Evolutionary conservation across 2,113 vertebrate genomes (phyloP), one percentile per base, ranked within the genome.

Genomic region (Willisornis vidua): DNA sequence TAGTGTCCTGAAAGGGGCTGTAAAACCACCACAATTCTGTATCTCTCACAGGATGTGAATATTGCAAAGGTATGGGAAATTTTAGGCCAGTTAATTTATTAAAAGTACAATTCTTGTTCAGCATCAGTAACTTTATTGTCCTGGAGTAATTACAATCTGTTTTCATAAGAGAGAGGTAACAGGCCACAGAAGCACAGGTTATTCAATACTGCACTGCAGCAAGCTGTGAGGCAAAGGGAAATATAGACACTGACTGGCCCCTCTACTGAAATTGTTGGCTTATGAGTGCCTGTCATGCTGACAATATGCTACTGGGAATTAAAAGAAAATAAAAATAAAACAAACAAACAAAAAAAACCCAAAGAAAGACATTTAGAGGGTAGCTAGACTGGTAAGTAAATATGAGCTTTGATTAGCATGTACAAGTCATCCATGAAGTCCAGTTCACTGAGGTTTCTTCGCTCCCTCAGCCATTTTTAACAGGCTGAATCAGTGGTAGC

Each of bases 401-500:
- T 14, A 59, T 1, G 8, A 72, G 43, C 37, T 80, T 78, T 80
- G 84, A 92, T 77, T 65, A 87, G 79, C 66, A 48, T 6, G 0
- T n/a, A 63, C 8, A 51, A 94, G 23, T 79, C 55, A 83, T 41
- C n/a, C 20, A 25, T 14, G 43, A 28, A 76, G 54, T 43, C 62
- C 66, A 35, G 26, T 35, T 95, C n/a, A 3, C 68, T 62, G 33
- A 12, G 18, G 29, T 59, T 93, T 87, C 49, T 43, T 76, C 1
- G 0, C 37, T 85, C n/a, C 14, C 61, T 19, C 39, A 33, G 43
- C 35, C 76, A 9, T 73, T 94, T 79, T 91, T 73, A 88, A 78
- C 76, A 88, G 57, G 63, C 67, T 96, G 94, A 96, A 88, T 93
- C 94, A 95, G 77, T 1, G 3, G 26, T 45, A 62, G 62, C 80